phyloP scores from a whole-genome alignment of 1,140 invertebrate genomes.

The Halesus radiatus region DNA sequence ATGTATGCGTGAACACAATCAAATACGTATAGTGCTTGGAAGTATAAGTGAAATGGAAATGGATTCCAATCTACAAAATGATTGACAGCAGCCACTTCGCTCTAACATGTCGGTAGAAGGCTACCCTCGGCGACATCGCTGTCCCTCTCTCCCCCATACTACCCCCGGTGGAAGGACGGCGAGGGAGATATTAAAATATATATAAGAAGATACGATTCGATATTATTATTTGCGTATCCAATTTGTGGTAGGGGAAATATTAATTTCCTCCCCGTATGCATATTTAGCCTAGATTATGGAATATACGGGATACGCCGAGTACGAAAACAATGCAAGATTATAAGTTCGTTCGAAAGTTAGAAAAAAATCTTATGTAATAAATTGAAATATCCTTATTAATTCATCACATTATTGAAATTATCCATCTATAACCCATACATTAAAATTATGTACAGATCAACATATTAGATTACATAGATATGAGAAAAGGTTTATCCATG shows the following conservation, averaged over 20 bases:
- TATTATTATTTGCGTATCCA: constrained; percentile 47
- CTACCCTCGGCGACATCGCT: not conserved
- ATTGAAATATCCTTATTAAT: too few relatives aligned
- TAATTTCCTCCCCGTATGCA: constrained; percentile 58
- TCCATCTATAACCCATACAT: too few relatives aligned
- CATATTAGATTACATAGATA: too few relatives aligned
- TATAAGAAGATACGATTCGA: not conserved
- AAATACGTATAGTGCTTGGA: too few relatives aligned
- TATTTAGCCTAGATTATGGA: constrained; percentile 18
- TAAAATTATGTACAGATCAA: too few relatives aligned
- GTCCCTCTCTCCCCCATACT: not conserved
- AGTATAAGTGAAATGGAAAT: not conserved
- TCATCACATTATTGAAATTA: too few relatives aligned
- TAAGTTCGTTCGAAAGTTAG: too few relatives aligned
- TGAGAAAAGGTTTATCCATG: too few relatives aligned
- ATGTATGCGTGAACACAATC: not conserved
- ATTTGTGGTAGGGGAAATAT: constrained; percentile 58
- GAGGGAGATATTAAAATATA: not conserved
- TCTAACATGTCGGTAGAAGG: constrained; percentile 8
- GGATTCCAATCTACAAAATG: constrained; percentile 49
- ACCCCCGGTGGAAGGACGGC: not conserved
- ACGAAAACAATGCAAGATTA: too few relatives aligned
- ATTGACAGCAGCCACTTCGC: constrained; percentile 54
- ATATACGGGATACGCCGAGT: too few relatives aligned
- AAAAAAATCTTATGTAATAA: too few relatives aligned